Evolutionary conservation across 2,113 vertebrate genomes (phyloP).

Genomic region (Hippocampus abdominalis): DNA sequence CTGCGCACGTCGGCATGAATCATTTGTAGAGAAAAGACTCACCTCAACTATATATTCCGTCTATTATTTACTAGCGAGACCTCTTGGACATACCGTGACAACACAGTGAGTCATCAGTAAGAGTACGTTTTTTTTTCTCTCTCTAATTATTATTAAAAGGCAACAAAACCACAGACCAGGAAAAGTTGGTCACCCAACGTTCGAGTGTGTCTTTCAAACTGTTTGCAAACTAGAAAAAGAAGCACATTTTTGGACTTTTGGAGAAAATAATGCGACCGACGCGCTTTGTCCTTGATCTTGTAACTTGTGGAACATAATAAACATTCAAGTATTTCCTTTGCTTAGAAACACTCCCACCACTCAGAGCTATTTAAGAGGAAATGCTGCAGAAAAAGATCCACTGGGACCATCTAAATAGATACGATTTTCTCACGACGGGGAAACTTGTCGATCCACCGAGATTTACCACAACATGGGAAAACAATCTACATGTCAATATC

Average conservation of each 20-base stretch:
- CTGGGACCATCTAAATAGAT: slow-evolving; percentile 30
- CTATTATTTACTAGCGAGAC: background rate
- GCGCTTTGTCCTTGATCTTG: slow-evolving; percentile 22
- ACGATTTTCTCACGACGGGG: slow-evolving; percentile 49
- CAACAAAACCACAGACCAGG: background rate
- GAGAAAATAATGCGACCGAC: background rate
- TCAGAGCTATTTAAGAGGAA: slow-evolving; percentile 43
- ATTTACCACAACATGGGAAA: slow-evolving; percentile 38
- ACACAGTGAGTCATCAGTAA: background rate
- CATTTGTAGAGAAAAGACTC: background rate
- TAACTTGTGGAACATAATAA: slow-evolving; percentile 15
- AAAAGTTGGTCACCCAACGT: background rate
- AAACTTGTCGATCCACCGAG: slow-evolving; percentile 38
- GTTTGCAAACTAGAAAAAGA: slow-evolving; percentile 23
- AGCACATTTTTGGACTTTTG: slow-evolving; percentile 1
- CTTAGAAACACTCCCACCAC: slow-evolving; percentile 24
- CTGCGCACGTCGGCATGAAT: background rate
- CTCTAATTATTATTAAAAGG: background rate
- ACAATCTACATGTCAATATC: slow-evolving; percentile 2
- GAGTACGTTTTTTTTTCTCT: background rate
- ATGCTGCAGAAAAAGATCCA: slow-evolving; percentile 37
- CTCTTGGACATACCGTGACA: too few relatives aligned
- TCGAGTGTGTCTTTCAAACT: slow-evolving; percentile 13
- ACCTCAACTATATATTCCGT: background rate
- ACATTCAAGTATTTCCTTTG: slow-evolving; percentile 40